Percentiles rank a stretch among this genome's conserved stretches.
Conservation (phyloP, 2,113 vertebrate species). For the Trematomus loennbergii region DNA sequence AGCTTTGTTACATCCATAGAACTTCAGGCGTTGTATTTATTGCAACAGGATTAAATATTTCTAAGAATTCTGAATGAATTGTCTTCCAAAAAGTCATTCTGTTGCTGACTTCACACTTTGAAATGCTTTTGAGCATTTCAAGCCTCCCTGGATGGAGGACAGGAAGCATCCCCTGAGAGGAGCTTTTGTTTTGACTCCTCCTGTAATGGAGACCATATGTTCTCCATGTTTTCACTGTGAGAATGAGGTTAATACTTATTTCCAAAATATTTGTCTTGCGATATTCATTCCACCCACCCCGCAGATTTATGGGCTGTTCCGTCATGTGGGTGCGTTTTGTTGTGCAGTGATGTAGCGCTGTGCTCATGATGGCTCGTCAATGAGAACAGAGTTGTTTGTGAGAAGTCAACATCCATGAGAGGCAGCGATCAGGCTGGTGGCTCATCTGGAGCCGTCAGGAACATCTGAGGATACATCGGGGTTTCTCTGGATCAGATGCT, state of each 20-base stretch:
- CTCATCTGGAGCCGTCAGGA: conserved; percentile 19
- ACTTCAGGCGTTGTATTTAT: conserved; percentile 1
- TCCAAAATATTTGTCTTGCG: conserved; percentile 63
- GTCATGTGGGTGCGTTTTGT: conserved; percentile 11
- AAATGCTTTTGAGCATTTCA: conserved; percentile 5
- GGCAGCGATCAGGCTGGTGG: not conserved
- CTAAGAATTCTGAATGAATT: conserved; percentile 7
- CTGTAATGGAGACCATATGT: conserved; percentile 65
- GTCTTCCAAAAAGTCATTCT: not conserved
- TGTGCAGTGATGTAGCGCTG: not conserved
- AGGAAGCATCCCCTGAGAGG: conserved; percentile 22
- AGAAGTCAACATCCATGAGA: conserved; percentile 16
- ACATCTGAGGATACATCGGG: not conserved
- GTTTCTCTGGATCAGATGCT: conserved; percentile 1
- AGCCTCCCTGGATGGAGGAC: conserved; percentile 19
- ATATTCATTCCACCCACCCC: conserved; percentile 36
- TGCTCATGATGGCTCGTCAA: not conserved
- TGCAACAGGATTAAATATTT: not conserved
- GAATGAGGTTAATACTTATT: conserved; percentile 45
- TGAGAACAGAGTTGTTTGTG: conserved; percentile 2
- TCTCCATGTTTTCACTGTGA: conserved; percentile 43
- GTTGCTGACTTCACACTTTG: conserved; percentile 19
- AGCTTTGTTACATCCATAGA: conserved; percentile 20
- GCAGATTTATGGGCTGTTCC: conserved; percentile 43
- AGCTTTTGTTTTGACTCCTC: conserved; percentile 30